A percentile compares a stretch with the other conserved stretches of the same genome.
These are phyloP conservation scores for Sclerodermus sp. DNA, from an alignment of 2,888 invertebrate species.

Conservation along the genomic window DNA sequence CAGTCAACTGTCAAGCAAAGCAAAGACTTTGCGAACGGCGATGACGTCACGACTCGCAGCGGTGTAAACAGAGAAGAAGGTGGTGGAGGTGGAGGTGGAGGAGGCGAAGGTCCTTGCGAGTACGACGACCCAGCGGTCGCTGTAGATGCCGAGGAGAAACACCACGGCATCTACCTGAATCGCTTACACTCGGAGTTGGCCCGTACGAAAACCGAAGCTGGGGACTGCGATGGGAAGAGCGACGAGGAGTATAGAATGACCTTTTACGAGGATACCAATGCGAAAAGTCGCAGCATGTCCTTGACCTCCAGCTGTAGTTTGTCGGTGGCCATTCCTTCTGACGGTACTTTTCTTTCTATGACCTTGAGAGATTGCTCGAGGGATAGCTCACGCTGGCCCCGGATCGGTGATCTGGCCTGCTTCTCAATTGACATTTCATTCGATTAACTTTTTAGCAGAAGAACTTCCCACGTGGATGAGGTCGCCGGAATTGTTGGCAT, in stretches of 20 bases:
- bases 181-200: slow-evolving; percentile 37
- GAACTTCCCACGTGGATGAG: slow-evolving; percentile 79
- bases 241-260: slow-evolving; percentile 35
- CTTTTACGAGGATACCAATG: slow-evolving; percentile 37
- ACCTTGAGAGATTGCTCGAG: too few relatives aligned
- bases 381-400: too few relatives aligned
- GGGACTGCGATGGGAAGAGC: slow-evolving; percentile 39
- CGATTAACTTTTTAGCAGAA: slow-evolving; percentile 54
- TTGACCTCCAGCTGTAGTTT: slow-evolving; percentile 52
- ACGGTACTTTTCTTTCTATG: too few relatives aligned
- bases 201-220: slow-evolving; percentile 35
- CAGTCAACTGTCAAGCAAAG: too few relatives aligned
- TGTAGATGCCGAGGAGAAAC: slow-evolving; percentile 14
- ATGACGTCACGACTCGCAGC: not conserved
- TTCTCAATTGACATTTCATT: not conserved
- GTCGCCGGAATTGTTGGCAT: slow-evolving; percentile 77
- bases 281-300: slow-evolving; percentile 52
- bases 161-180: slow-evolving; percentile 22
- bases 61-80: slow-evolving; percentile 3
- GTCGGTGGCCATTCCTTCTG: slow-evolving; percentile 36
- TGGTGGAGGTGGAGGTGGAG: too few relatives aligned
- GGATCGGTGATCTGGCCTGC: too few relatives aligned
- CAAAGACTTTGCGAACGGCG: slow-evolving; percentile 2
- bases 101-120: too few relatives aligned
- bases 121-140: slow-evolving; percentile 5